These are phyloP conservation scores for Drosophila bipectinata DNA, from an alignment of 1,140 invertebrate genomes.

Conservation along the genomic window DNA sequence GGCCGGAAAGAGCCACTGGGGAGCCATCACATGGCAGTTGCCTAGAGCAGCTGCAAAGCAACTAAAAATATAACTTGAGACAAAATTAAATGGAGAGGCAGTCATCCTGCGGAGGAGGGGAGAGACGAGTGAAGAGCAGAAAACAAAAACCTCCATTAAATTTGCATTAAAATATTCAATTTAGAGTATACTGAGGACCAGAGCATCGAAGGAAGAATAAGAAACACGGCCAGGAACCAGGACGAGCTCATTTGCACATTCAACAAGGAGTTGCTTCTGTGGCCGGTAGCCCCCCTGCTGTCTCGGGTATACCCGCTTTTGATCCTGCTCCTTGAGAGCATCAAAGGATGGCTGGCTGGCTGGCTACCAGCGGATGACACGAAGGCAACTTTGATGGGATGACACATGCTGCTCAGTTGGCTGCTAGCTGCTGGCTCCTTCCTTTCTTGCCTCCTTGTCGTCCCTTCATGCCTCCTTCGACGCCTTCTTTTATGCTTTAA, in stretches of 20 bases:
- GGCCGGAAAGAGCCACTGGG: conserved; percentile 30
- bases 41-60: conserved; percentile 15
- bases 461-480: conserved; percentile 18
- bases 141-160: conserved; percentile 69
- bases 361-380: conserved; percentile 40
- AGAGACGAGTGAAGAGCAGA: conserved; percentile 4
- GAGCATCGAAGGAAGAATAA: background rate
- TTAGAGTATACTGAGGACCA: conserved; percentile 28
- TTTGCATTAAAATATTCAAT: conserved; percentile 81
- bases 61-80: conserved; percentile 45
- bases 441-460: background rate
- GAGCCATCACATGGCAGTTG: conserved; percentile 27
- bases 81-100: conserved; percentile 65
- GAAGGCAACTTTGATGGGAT: conserved; percentile 60
- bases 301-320: too few species aligned
- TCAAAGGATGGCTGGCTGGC: conserved; percentile 41
- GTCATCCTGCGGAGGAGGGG: background rate
- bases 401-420: conserved; percentile 65
- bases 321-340: conserved; percentile 28
- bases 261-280: conserved; percentile 55
- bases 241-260: conserved; percentile 58
- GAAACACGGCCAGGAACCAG: conserved; percentile 21
- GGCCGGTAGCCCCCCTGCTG: conserved; percentile 5
- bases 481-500: conserved; percentile 74
- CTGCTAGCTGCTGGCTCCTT: conserved; percentile 30